Percentiles rank a stretch among this genome's conserved stretches.
phyloP scores from a whole-genome alignment of 1,140 invertebrate species.

The Drosophila rhopaloa region DNA sequence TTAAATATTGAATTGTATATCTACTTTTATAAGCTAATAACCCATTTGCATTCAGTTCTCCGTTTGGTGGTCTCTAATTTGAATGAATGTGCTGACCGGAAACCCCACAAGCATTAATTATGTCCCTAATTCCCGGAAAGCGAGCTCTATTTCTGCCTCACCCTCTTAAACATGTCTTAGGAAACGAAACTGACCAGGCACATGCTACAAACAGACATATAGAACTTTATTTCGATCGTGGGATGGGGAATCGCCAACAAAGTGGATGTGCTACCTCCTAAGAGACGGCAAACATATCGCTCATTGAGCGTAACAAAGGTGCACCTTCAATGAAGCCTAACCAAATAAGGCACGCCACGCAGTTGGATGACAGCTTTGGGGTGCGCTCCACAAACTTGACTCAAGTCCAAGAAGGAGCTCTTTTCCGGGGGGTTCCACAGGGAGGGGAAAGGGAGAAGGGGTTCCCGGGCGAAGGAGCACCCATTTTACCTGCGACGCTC shows the following conservation, averaged over 20 bases:
- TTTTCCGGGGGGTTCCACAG: not conserved
- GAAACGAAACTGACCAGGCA: conserved; percentile 33
- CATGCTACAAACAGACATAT: conserved; percentile 46
- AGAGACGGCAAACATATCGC: conserved; percentile 61
- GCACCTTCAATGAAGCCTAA: conserved; percentile 84
- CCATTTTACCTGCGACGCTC: conserved; percentile 73
- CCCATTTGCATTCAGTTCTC: conserved; percentile 13
- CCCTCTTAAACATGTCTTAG: conserved; percentile 4
- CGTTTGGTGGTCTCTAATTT: conserved; percentile 9
- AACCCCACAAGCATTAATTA: conserved; percentile 61
- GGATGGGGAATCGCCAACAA: not conserved
- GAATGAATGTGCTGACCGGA: conserved; percentile 36
- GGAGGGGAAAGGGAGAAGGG: not conserved
- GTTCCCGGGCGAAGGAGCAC: conserved; percentile 47
- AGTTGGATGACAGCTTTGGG: conserved; percentile 67
- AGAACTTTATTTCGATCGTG: conserved; percentile 41
- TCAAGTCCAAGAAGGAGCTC: conserved; percentile 9
- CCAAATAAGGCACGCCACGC: conserved; percentile 79
- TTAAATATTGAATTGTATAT: not conserved
- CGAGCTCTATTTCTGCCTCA: conserved; percentile 6
- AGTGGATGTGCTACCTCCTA: conserved; percentile 17
- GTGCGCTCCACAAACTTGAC: conserved; percentile 59
- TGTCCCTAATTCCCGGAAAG: conserved; percentile 62
- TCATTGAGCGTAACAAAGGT: conserved; percentile 84
- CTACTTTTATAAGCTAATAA: not conserved